Evolutionary conservation across 1,140 invertebrate species (phyloP).

Genomic region (Condylostylus longicornis): DNA sequence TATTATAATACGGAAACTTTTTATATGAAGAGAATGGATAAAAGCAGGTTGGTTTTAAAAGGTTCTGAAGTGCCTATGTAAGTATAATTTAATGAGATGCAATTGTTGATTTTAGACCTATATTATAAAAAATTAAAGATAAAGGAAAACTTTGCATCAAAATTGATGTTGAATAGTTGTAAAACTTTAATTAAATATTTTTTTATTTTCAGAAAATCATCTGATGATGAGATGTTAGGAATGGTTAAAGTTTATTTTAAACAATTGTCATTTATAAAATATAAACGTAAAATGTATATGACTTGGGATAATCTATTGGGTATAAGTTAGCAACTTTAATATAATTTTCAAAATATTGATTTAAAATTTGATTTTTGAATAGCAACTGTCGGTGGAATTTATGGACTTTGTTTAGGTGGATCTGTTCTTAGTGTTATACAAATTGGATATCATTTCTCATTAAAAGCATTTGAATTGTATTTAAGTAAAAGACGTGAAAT

Average conservation of each 20-base stretch:
- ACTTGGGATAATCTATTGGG: constrained; percentile 30
- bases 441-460: constrained; percentile 21
- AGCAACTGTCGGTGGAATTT: constrained; percentile 33
- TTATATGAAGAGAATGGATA: no score
- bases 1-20: not conserved
- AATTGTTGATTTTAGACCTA: no score
- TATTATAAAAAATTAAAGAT: not conserved
- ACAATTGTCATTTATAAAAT: constrained; percentile 29
- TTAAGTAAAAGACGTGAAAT: no score
- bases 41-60: no score
- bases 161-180: not conserved
- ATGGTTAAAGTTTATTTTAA: constrained; percentile 22
- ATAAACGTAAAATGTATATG: constrained; percentile 22
- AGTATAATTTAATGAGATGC: no score
- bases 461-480: no score
- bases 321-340: constrained; percentile 10
- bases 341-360: no score
- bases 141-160: not conserved
- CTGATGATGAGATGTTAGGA: not conserved
- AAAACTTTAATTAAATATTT: not conserved
- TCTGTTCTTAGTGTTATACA: constrained; percentile 27
- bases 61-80: no score
- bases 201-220: not conserved
- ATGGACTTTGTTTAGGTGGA: constrained; percentile 30
- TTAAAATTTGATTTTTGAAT: constrained; percentile 6